These are phyloP conservation scores for Dasyprocta punctata DNA, from an alignment of 2,113 vertebrate species.

Conservation along the genomic window DNA sequence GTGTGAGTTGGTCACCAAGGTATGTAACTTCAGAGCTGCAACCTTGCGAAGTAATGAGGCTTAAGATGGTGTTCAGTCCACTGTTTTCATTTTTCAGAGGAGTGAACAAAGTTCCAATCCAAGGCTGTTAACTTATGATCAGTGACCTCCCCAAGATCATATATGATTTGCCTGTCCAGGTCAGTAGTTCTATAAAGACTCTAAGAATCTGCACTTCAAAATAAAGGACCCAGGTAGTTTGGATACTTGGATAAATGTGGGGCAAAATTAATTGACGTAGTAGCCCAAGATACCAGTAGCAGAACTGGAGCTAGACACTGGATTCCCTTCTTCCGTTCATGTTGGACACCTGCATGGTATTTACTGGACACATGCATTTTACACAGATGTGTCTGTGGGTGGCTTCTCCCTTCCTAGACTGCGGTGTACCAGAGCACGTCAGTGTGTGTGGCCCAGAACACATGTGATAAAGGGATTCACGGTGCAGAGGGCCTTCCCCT, in stretches of 20 bases:
- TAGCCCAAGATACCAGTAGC: not conserved
- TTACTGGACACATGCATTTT: not conserved
- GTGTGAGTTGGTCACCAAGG: not conserved
- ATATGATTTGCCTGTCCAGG: not conserved
- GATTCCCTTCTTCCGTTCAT: not conserved
- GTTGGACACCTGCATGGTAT: not conserved
- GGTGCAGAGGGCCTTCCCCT: not conserved
- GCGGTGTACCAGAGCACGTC: not conserved
- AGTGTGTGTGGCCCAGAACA: not conserved
- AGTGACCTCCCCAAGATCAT: not conserved
- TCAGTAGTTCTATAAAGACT: not conserved
- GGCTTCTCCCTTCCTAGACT: not conserved
- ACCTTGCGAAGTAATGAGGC: not conserved
- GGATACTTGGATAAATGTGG: not conserved
- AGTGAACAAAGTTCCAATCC: not conserved
- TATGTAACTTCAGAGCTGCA: too few species aligned
- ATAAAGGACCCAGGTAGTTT: not conserved
- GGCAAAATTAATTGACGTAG: not conserved
- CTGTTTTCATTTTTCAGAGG: not conserved
- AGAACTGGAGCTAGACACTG: not conserved
- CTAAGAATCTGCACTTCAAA: not conserved
- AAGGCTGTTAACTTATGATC: not conserved
- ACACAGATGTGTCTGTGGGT: not conserved
- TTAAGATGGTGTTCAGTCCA: not conserved
- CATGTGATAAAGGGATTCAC: not conserved